Evolutionary conservation across 2,888 invertebrate genomes (phyloP).

Genomic region (Mimachlamys varia): DNA sequence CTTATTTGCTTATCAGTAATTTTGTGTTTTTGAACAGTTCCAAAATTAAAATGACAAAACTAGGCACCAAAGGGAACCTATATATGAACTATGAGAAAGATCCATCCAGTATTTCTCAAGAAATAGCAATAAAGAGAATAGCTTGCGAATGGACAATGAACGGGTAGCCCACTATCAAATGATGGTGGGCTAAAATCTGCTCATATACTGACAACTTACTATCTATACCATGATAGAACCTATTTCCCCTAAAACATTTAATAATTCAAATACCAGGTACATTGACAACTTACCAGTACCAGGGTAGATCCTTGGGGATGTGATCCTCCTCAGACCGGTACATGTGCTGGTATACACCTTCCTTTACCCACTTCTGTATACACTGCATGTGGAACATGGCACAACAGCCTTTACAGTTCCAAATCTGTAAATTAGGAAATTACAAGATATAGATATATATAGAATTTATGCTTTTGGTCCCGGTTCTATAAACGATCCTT

Average conservation of each 20-base stretch:
- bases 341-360: constrained; percentile 84
- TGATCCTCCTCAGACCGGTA: constrained; percentile 72
- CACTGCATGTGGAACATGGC: constrained; percentile 94
- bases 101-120: no score
- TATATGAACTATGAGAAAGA: no score
- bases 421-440: constrained; percentile 84
- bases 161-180: no score
- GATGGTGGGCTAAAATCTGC: no score
- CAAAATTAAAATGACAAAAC: no score
- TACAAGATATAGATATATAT: background rate
- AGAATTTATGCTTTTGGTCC: no score
- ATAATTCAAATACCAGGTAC: constrained; percentile 76
- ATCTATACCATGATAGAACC: constrained; percentile 79
- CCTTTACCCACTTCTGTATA: constrained; percentile 95
- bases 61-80: no score
- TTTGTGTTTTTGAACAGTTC: no score
- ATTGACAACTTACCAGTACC: constrained; percentile 77
- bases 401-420: constrained; percentile 93
- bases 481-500: no score
- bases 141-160: no score
- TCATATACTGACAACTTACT: constrained; percentile 71
- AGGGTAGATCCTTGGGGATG: constrained; percentile 72
- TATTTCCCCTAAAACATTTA: constrained; percentile 50
- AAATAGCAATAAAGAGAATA: no score
- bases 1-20: no score